Evolutionary conservation across 2,888 invertebrate species (phyloP).

Genomic region (Hololepta plana): DNA sequence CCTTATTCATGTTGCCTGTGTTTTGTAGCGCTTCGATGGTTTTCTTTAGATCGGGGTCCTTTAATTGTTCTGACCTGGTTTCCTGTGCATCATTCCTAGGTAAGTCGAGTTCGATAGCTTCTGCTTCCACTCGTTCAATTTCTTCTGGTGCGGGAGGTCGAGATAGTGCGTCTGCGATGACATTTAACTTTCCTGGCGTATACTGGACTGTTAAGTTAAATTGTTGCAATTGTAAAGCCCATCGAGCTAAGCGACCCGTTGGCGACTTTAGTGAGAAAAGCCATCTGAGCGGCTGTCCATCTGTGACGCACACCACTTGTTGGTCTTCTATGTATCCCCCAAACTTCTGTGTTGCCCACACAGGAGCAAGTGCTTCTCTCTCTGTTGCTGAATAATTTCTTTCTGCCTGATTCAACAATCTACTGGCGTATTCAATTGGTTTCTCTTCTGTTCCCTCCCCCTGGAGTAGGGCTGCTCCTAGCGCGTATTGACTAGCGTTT

Average conservation of each 20-base stretch:
- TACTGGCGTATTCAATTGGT: conserved; percentile 9
- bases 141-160: conserved; percentile 4
- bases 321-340: conserved; percentile 20
- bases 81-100: conserved; percentile 7
- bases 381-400: conserved; percentile 19
- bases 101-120: conserved; percentile 8
- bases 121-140: no score
- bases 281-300: conserved; percentile 27
- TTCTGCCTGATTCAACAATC: conserved; percentile 9
- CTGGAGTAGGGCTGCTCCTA: conserved; percentile 8
- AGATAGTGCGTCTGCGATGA: conserved; percentile 8
- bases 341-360: conserved; percentile 20
- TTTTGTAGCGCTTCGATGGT: conserved; percentile 10
- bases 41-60: conserved; percentile 12
- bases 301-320: conserved; percentile 19
- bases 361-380: conserved; percentile 13
- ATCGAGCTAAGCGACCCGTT: conserved; percentile 22
- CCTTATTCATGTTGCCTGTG: conserved; percentile 2
- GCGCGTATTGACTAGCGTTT: conserved; percentile 8
- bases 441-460: conserved; percentile 9
- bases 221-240: conserved; percentile 22
- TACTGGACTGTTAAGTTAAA: conserved; percentile 20
- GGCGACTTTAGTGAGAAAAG: conserved; percentile 21
- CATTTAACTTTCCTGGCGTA: conserved; percentile 16
- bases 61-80: conserved; percentile 9